Base-by-base conservation (phyloP, 2,888 invertebrate genomes). In the Spilarctia lutea region DNA sequence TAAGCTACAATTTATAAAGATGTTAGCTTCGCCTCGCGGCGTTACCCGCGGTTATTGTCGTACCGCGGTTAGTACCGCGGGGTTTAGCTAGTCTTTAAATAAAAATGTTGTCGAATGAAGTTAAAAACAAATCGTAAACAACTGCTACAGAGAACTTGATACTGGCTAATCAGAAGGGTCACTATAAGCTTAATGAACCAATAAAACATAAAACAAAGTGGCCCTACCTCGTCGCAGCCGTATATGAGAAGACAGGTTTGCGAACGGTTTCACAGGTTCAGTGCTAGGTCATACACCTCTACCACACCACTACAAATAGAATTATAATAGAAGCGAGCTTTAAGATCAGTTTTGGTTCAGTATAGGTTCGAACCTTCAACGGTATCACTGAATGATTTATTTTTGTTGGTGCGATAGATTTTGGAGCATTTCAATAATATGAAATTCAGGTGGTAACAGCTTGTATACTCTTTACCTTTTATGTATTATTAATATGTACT, bases 191-290 rank as follows among this genome's bases (percentile, higher is more conserved):
- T 65, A 56, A 48, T 74, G 65, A 69, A 56, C 35, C 48, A 76
- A 81, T 81, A 79, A 83, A 77, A 80, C 65, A 33, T 75, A 77
- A 83, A 76, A 80, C 75, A 73, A 77, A 75, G 69, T 81, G 39
- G 65, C 71, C 65, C 65, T 71, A 70, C 66, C 48, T 76, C 75
- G 76, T 52, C 52, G 72, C 73, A 70, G 75, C 75, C 33, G 71
- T 75, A 33, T 63, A 42, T 27, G 65, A 56, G 74, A 68, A 66
- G 85, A 91, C 94, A 84, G 94, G 94, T 94, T 93, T 86, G 86
- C 83, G 79, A 88, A 94, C 94, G 94, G 94, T 93, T 94, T 88
- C 74, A 77, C 86, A 85, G 90, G 87, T 91, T 91, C 87, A 83
- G 75, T 86, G 76, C 83, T 82, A 79, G 83, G 93, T 92, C 93